Evolutionary conservation across 2,888 invertebrate species (phyloP).

Genomic region (Athalia circularis): DNA sequence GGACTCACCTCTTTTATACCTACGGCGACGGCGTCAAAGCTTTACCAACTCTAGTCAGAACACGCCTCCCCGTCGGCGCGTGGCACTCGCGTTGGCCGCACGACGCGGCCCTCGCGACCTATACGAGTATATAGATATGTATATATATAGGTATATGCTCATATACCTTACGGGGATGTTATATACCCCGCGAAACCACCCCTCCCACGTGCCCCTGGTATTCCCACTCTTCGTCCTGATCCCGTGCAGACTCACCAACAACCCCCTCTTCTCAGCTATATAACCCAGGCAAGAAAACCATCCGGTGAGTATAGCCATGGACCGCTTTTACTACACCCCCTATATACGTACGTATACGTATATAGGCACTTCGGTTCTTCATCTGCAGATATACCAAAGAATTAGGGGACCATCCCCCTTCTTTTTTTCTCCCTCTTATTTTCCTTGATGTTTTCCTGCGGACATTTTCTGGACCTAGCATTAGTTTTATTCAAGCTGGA

Average conservation of each 20-base stretch:
- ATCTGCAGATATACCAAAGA: too few relatives aligned
- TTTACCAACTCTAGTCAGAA: constrained; percentile 40
- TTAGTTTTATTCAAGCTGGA: not conserved
- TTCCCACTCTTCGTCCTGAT: constrained; percentile 47
- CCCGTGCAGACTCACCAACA: not conserved
- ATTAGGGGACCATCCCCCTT: too few relatives aligned
- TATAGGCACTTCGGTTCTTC: not conserved
- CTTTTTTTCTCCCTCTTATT: too few relatives aligned
- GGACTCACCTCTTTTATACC: constrained; percentile 64
- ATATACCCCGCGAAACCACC: constrained; percentile 40
- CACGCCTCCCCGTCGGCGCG: constrained; percentile 60
- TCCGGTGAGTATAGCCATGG: too few relatives aligned
- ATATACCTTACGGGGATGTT: constrained; percentile 37
- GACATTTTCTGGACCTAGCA: too few relatives aligned
- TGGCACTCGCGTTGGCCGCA: constrained; percentile 58
- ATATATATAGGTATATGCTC: too few relatives aligned
- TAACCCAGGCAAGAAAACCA: too few relatives aligned
- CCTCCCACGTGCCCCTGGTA: constrained; percentile 29
- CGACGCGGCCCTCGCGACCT: constrained; percentile 44
- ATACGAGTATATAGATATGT: constrained; percentile 5
- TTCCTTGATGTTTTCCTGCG: too few relatives aligned
- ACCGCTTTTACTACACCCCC: too few relatives aligned
- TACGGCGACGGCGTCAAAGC: constrained; percentile 58
- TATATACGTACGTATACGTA: not conserved
- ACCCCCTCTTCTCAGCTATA: constrained; percentile 1